These are phyloP conservation scores for Agelas oroides DNA, from an alignment of 37 sponge, comb jelly and placozoan genomes.

Conservation along the genomic window DNA sequence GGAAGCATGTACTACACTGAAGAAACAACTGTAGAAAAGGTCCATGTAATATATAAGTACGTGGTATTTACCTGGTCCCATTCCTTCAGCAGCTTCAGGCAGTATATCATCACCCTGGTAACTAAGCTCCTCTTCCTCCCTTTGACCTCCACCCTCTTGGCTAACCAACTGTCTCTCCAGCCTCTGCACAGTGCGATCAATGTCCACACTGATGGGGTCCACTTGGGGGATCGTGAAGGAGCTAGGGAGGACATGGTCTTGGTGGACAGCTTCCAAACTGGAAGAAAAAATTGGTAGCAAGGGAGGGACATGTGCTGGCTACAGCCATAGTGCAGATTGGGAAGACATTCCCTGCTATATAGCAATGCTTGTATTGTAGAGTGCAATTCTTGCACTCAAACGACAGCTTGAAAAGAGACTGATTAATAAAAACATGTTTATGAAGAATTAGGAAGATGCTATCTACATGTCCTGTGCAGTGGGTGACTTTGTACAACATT, in stretches of 20 bases:
- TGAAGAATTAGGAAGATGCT: no score
- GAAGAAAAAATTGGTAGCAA: not conserved
- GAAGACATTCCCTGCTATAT: no score
- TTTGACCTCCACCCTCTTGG: not conserved
- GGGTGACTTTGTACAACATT: no score
- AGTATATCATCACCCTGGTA: constrained; percentile 55
- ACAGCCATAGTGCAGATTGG: no score
- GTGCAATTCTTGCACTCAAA: no score
- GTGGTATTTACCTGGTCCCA: constrained; percentile 77
- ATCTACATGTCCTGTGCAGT: no score
- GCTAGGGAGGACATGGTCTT: not conserved
- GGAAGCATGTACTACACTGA: no score
- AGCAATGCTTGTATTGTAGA: no score
- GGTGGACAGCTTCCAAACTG: not conserved
- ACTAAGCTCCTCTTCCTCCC: not conserved
- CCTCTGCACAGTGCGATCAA: not conserved
- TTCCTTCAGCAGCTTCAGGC: constrained; percentile 67
- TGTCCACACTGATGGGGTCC: not conserved
- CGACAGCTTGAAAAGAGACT: no score
- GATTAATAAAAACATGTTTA: no score
- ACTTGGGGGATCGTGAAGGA: not conserved
- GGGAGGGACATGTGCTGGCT: not conserved
- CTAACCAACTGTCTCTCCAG: not conserved
- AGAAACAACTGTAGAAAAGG: no score
- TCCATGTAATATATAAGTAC: not conserved